A percentile compares a stretch with the other conserved stretches of the same genome.
These are phyloP conservation scores for Callaeas wilsoni DNA, from an alignment of 2,113 vertebrate genomes.

Conservation along the genomic window DNA sequence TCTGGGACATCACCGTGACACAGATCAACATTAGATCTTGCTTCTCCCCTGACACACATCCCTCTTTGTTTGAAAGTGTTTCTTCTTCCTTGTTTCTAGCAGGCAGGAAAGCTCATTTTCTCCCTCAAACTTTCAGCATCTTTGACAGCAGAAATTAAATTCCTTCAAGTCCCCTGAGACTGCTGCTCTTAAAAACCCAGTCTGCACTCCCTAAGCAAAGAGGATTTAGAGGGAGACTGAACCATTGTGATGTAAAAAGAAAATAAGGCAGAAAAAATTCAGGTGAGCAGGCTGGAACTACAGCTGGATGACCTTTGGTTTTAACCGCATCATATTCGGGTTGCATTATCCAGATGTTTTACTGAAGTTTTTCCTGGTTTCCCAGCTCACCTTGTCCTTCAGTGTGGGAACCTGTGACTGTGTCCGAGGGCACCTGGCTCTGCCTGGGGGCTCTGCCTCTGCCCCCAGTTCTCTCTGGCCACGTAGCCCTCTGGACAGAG, in stretches of 20 bases:
- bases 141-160: background rate
- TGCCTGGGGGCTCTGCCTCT: background rate
- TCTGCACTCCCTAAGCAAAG: background rate
- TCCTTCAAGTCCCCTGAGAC: background rate
- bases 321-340: background rate
- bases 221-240: background rate
- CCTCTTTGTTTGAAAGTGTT: background rate
- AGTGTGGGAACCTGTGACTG: background rate
- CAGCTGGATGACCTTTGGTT: background rate
- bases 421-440: background rate
- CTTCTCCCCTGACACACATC: background rate
- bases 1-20: too few species aligned
- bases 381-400: background rate
- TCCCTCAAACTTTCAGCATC: background rate
- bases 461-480: background rate
- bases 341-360: background rate
- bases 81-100: background rate
- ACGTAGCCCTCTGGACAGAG: rapidly evolving
- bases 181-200: background rate
- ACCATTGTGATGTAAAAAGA: background rate
- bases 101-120: background rate
- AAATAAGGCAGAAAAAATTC: background rate
- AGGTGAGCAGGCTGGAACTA: background rate
- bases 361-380: background rate
- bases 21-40: background rate